A percentile compares a stretch with the other conserved stretches of the same genome.
phyloP scores from a whole-genome alignment of 2,797 vertebrate species.

The Pangasius djambal region DNA sequence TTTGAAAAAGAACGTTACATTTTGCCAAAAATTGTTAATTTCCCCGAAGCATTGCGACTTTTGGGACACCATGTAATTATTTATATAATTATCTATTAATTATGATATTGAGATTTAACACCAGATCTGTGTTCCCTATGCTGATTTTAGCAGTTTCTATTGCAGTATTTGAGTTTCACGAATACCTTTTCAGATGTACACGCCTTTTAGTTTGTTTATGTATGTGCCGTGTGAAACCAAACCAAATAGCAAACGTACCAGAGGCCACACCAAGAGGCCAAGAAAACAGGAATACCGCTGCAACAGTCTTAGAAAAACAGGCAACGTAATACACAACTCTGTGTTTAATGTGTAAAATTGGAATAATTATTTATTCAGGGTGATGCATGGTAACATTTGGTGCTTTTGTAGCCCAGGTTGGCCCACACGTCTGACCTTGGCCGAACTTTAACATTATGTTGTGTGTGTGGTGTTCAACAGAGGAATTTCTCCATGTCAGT shows the following conservation, averaged over 20 bases:
- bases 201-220: background rate
- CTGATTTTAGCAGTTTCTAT: background rate
- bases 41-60: too few relatives aligned
- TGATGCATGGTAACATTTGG: background rate
- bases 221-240: background rate
- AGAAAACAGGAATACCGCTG: background rate
- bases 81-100: background rate
- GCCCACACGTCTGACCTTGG: background rate
- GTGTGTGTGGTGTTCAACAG: conserved; percentile 74
- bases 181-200: background rate
- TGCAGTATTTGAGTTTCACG: background rate
- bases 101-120: background rate
- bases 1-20: too few relatives aligned
- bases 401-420: background rate
- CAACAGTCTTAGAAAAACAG: background rate
- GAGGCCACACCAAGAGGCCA: background rate
- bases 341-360: background rate
- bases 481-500: conserved; percentile 99
- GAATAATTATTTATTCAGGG: background rate
- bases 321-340: background rate
- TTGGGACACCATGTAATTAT: too few relatives aligned
- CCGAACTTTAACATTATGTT: background rate
- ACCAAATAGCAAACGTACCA: background rate
- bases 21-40: too few relatives aligned
- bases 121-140: background rate